A percentile compares a stretch with the other conserved stretches of the same genome.
Evolutionary conservation across 2,113 vertebrate genomes (phyloP).

Genomic region (Microcebus jonahi): DNA sequence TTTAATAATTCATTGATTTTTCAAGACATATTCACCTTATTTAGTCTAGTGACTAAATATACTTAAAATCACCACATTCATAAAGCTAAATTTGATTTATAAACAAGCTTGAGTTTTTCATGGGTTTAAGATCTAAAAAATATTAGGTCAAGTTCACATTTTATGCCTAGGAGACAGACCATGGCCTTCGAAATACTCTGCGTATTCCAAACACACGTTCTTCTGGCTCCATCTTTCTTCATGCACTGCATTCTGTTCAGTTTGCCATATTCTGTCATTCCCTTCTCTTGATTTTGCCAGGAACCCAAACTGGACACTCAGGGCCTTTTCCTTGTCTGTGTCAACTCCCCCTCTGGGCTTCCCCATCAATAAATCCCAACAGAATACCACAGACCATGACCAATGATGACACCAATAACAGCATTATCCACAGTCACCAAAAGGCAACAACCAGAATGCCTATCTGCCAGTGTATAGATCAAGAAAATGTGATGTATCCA

Average conservation of each 20-base stretch:
- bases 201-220: neutral
- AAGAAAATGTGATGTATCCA: neutral
- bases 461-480: neutral
- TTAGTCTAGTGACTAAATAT: neutral
- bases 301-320: neutral
- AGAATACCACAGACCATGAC: neutral
- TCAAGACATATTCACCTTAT: neutral
- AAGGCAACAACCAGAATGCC: neutral
- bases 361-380: neutral
- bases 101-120: neutral
- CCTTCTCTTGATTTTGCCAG: neutral
- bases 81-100: neutral
- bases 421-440: neutral
- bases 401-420: neutral
- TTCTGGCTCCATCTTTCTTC: neutral
- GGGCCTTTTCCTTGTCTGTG: neutral
- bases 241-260: neutral
- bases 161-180: neutral
- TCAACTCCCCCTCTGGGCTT: neutral
- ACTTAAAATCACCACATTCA: neutral
- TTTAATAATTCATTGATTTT: neutral
- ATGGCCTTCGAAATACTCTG: rapidly evolving
- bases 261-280: neutral
- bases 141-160: neutral
- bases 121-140: neutral